These are phyloP conservation scores for Aldabrachelys gigantea DNA, from an alignment of 2,113 vertebrate species.

Conservation along the genomic window DNA sequence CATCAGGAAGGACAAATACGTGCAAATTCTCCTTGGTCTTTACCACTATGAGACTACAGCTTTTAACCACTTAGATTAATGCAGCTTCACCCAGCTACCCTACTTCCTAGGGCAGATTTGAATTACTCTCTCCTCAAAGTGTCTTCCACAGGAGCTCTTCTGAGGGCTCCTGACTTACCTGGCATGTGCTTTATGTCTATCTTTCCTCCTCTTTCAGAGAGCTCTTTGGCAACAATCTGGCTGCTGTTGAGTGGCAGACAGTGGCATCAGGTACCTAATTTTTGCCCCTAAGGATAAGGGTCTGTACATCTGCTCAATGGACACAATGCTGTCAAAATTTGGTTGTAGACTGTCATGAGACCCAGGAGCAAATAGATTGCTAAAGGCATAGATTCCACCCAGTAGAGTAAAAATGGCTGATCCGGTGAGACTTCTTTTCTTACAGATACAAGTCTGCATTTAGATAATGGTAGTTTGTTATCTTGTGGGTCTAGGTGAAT, in stretches of 20 bases:
- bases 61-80: not conserved
- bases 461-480: not conserved
- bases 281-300: not conserved
- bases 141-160: not conserved
- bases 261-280: not conserved
- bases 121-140: not conserved
- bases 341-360: not conserved
- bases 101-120: not conserved
- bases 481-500: not conserved
- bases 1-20: not conserved
- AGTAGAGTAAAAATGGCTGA: not conserved
- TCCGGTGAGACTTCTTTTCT: not conserved
- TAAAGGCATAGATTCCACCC: not conserved
- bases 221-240: not conserved
- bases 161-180: not conserved
- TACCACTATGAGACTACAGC: not conserved
- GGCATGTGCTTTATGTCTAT: not conserved
- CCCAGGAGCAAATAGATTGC: not conserved
- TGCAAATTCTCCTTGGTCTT: not conserved
- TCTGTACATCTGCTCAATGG: not conserved
- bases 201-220: not conserved
- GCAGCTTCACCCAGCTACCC: not conserved
- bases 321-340: not conserved
- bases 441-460: not conserved
- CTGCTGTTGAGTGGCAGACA: not conserved